Conservation (phyloP, 2,888 invertebrate species). For the Gasteruption jaculator region DNA sequence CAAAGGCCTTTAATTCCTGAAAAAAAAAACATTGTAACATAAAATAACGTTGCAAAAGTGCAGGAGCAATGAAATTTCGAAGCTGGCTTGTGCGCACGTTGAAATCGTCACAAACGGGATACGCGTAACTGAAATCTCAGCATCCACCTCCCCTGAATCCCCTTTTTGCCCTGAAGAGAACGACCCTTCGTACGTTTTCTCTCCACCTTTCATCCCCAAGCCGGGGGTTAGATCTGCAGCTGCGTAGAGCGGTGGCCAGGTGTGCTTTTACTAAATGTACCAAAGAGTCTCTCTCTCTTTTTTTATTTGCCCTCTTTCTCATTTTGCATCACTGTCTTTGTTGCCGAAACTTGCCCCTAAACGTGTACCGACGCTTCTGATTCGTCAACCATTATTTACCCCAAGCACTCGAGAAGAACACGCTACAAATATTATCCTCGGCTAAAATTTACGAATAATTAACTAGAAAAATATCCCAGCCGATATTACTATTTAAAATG, state of each 20-base stretch:
- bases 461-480: too few relatives aligned
- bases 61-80: too few relatives aligned
- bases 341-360: too few relatives aligned
- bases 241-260: slow-evolving; percentile 44
- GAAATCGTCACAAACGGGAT: slow-evolving; percentile 31
- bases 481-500: too few relatives aligned
- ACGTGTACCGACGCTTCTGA: too few relatives aligned
- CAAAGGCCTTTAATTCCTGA: too few relatives aligned
- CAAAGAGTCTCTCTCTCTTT: slow-evolving; percentile 30
- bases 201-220: slow-evolving; percentile 45
- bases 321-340: slow-evolving; percentile 16
- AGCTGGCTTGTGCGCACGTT: slow-evolving; percentile 37
- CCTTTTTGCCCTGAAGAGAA: slow-evolving; percentile 22
- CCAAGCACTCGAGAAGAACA: slow-evolving; percentile 13
- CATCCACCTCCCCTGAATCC: slow-evolving; percentile 36
- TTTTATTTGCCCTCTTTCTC: slow-evolving; percentile 9
- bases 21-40: too few relatives aligned
- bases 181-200: slow-evolving; percentile 38
- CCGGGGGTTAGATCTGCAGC: slow-evolving; percentile 41
- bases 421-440: neutral
- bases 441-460: too few relatives aligned
- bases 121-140: slow-evolving; percentile 49
- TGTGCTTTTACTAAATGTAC: slow-evolving; percentile 43
- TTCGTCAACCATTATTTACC: too few relatives aligned
- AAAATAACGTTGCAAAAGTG: too few relatives aligned